Evolutionary conservation across 2,888 invertebrate genomes (phyloP).

Genomic region (Melanophora roralis): DNA sequence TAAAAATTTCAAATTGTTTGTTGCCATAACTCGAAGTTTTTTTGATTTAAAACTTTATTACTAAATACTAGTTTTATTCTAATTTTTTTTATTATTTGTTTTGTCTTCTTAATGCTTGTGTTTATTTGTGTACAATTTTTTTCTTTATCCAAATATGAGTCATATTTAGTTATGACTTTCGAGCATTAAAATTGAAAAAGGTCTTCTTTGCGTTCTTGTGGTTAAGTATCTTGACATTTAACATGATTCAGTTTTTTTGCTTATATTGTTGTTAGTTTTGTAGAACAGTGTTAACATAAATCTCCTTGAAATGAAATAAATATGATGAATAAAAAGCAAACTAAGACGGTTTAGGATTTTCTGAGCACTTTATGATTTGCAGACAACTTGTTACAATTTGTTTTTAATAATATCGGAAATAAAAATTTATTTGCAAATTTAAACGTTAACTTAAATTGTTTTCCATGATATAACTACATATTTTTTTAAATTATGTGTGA

Average conservation of each 20-base stretch:
- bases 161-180: conserved; percentile 43
- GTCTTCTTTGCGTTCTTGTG: conserved; percentile 39
- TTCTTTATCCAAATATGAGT: conserved; percentile 42
- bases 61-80: conserved; percentile 4
- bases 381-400: too few species aligned
- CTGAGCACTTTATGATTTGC: too few species aligned
- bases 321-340: too few species aligned
- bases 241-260: conserved; percentile 9
- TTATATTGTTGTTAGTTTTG: background rate
- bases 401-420: too few species aligned
- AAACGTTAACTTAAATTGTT: too few species aligned
- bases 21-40: conserved; percentile 38
- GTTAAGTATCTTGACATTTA: conserved; percentile 45
- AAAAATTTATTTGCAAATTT: too few species aligned
- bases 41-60: conserved; percentile 30
- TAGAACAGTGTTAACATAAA: background rate
- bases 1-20: conserved; percentile 13
- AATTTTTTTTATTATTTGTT: conserved; percentile 3
- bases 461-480: too few species aligned
- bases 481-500: too few species aligned
- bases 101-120: background rate
- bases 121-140: conserved; percentile 5
- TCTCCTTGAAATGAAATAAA: background rate
- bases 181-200: conserved; percentile 35
- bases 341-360: too few species aligned